Conservation (phyloP, 2,797 vertebrate genomes). For the Leptodactylus fallax region DNA sequence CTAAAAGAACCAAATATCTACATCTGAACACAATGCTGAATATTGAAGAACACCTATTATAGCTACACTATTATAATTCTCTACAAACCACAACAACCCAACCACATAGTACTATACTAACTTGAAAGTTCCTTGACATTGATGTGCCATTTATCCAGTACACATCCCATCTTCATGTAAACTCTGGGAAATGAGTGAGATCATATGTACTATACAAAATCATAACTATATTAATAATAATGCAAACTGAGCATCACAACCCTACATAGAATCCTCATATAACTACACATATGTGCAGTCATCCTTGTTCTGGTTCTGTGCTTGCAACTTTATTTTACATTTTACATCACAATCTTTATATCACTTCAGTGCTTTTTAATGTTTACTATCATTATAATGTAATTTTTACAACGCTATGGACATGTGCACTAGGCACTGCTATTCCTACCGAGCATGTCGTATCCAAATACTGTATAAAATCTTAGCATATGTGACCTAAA, state of each 20-base stretch:
- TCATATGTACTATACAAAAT: neutral
- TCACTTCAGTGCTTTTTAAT: neutral
- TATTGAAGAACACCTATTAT: neutral
- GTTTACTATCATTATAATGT: neutral
- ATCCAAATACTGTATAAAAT: neutral
- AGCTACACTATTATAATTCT: neutral
- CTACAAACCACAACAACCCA: neutral
- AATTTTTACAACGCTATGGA: neutral
- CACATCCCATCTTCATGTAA: neutral
- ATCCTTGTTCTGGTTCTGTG: neutral
- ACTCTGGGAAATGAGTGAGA: neutral
- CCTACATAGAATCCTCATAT: no score
- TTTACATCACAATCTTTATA: neutral
- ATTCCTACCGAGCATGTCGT: no score
- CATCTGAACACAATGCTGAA: neutral
- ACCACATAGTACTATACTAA: neutral
- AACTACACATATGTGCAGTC: no score
- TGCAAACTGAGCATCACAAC: neutral
- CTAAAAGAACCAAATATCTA: neutral
- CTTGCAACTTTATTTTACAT: neutral
- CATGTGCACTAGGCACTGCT: neutral
- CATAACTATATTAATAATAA: neutral
- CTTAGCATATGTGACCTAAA: neutral
- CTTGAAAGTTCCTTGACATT: neutral
- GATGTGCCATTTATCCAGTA: neutral